Conservation (phyloP, 2,113 vertebrate genomes). For the Pseudolaguvia tuberculata region DNA sequence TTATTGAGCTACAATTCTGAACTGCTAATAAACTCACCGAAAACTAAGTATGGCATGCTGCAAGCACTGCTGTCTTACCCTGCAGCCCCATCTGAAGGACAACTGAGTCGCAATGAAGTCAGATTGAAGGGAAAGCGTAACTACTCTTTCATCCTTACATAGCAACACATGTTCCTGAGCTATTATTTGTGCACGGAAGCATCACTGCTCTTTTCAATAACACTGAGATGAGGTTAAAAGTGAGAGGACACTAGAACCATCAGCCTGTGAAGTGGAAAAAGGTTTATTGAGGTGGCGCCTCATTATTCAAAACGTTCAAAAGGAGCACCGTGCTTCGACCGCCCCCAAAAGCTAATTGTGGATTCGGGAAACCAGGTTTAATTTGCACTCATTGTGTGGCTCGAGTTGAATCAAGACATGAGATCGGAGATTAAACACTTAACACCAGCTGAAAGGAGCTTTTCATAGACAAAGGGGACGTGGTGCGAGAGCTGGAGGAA, state of each 20-base stretch:
- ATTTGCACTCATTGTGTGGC: constrained; percentile 67
- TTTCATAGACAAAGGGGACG: constrained; percentile 20
- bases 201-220: constrained; percentile 2
- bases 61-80: constrained; percentile 32
- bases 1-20: constrained; percentile 40
- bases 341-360: constrained; percentile 53
- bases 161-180: not conserved
- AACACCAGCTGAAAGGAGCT: constrained; percentile 61
- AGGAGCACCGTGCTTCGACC: constrained; percentile 6
- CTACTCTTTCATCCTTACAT: no score
- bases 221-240: constrained; percentile 19
- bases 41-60: constrained; percentile 36
- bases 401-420: constrained; percentile 66
- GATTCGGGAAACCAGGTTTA: constrained; percentile 60
- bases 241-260: constrained; percentile 32
- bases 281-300: constrained; percentile 17
- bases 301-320: constrained; percentile 40
- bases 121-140: not conserved
- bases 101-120: not conserved
- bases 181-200: not conserved
- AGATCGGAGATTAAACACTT: constrained; percentile 74
- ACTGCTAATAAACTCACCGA: constrained; percentile 29
- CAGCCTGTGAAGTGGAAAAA: constrained; percentile 36
- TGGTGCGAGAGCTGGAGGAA: constrained; percentile 46
- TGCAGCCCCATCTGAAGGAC: not conserved